phyloP scores from a whole-genome alignment of 35 echinoderm and acorn worm genomes.

The Anneissia japonica region DNA sequence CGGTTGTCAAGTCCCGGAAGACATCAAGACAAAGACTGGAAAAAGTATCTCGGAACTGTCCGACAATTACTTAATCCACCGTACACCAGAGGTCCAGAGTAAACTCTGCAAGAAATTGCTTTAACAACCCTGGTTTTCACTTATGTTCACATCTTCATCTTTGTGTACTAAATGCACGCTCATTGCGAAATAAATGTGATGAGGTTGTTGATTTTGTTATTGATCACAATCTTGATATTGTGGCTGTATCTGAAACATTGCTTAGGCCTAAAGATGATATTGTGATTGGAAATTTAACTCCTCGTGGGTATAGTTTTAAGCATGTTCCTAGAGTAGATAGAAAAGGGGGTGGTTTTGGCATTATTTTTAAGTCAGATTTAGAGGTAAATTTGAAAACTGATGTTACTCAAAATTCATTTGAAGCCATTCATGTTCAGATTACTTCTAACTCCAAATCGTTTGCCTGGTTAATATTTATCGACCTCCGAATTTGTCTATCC shows the following conservation, averaged over 20 bases:
- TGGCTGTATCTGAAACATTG: slow-evolving; percentile 23
- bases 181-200: neutral
- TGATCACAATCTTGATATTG: neutral
- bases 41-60: too few species aligned
- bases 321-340: slow-evolving; percentile 9
- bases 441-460: neutral
- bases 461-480: too few species aligned
- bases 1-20: too few species aligned
- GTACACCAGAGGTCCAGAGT: too few species aligned
- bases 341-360: slow-evolving; percentile 4
- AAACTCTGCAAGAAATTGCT: too few species aligned
- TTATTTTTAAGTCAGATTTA: slow-evolving; percentile 32
- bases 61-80: too few species aligned
- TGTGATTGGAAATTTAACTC: slow-evolving; percentile 7
- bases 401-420: slow-evolving; percentile 15
- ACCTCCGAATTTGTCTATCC: too few species aligned
- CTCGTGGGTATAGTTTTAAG: slow-evolving; percentile 4
- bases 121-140: too few species aligned
- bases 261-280: neutral
- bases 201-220: slow-evolving; percentile 18
- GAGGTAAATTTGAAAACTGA: slow-evolving; percentile 7
- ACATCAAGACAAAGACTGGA: too few species aligned
- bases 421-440: slow-evolving; percentile 30
- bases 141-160: too few species aligned
- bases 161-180: slow-evolving; percentile 1